Evolutionary conservation across 1,140 invertebrate genomes (phyloP), one percentile per base, ranked within the genome.

Genomic region (Adelges cooleyi): DNA sequence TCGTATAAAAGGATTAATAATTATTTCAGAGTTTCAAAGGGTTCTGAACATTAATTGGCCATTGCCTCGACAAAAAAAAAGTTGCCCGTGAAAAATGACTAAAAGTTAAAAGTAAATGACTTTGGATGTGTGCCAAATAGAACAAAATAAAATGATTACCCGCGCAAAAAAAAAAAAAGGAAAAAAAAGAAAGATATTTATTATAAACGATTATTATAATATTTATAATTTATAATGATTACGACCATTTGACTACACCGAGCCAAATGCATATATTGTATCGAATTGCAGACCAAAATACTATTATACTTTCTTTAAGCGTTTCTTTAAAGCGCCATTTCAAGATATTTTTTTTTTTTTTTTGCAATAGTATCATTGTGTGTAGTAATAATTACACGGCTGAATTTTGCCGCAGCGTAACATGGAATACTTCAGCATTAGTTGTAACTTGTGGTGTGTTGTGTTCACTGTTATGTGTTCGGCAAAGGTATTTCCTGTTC

Each of bases 1-100:
- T 62, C 56, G n/a, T 62, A 25, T n/a, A 33, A 62, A 62, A 62
- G 56, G 56, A 62, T 62, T 62, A 48, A 62, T 62, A 62, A 62
- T 62, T 46, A 46, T 62, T 46, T 23, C 25, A 6, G 46, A 62
- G 42, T 62, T 62, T 62, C 40, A 62, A 62, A 62, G 56, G 56
- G 27, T 48, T 62, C 40, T 62, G 46, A 62, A 62, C 46, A 46
- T 29, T 62, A 62, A 62, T 62, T 17, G 20, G n/a, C 23, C 20
- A 29, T 11, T 8, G 10, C 17, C 11, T 29, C 11, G 11, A 22
- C 11, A 17, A 3, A 33, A 59, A 53, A 54, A 62, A 62, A 62
- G 56, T 62, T 62, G 40, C 40, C 40, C 40, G 56, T 46, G n/a
- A 62, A 62, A 62, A 62, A 62, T 62, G 44, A 42, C 40, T 62